These are phyloP conservation scores for Apteryx owenii DNA, from an alignment of 2,113 vertebrate genomes.

Conservation along the genomic window DNA sequence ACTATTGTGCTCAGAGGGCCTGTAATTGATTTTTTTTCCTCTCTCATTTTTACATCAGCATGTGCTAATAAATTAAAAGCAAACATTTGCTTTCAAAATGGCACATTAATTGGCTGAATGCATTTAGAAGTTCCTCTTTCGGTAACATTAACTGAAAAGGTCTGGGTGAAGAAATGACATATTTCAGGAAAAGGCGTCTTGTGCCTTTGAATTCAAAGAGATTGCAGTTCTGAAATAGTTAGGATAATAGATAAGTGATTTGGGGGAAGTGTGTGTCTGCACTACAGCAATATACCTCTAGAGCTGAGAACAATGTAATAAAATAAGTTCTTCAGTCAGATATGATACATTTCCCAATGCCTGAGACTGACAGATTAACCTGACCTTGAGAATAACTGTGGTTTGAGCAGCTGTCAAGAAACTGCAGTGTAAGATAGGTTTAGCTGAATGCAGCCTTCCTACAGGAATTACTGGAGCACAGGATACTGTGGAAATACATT, in stretches of 20 bases:
- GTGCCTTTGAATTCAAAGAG: background rate
- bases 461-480: background rate
- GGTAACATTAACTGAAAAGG: background rate
- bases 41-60: background rate
- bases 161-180: background rate
- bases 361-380: background rate
- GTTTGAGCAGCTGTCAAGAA: background rate
- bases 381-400: background rate
- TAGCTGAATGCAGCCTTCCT: background rate
- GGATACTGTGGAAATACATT: background rate
- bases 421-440: background rate
- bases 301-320: background rate
- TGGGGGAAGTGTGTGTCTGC: background rate
- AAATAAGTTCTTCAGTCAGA: background rate
- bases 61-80: background rate
- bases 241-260: background rate
- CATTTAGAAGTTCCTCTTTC: background rate
- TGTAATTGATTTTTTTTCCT: background rate
- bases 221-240: background rate
- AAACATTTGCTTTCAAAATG: conserved; percentile 20
- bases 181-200: background rate
- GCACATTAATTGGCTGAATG: background rate
- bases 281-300: background rate
- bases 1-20: background rate
- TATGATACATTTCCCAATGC: background rate